Evolutionary conservation across 2,888 invertebrate genomes (phyloP).

Genomic region (Latheticus oryzae): DNA sequence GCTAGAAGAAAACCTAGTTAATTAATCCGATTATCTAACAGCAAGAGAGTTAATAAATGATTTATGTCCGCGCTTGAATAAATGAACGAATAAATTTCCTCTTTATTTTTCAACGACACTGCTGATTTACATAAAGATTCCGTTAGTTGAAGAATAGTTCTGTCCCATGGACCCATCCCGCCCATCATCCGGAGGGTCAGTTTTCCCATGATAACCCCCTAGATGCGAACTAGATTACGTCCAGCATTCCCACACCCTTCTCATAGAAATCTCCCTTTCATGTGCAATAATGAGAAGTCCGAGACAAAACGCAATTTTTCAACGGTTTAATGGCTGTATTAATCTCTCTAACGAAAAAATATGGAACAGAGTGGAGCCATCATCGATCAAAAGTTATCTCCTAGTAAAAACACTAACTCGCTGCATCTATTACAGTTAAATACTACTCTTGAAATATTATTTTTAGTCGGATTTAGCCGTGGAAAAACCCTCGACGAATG

Average conservation of each 20-base stretch:
- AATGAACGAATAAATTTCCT: constrained; percentile 9
- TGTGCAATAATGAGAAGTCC: constrained; percentile 23
- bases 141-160: not conserved
- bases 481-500: constrained; percentile 21
- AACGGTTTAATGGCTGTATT: constrained; percentile 30
- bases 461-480: constrained; percentile 16
- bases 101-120: constrained; percentile 10
- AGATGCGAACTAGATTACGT: constrained; percentile 1
- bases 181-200: not conserved
- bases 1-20: constrained; percentile 20
- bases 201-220: not conserved
- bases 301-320: constrained; percentile 24
- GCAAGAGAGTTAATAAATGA: constrained; percentile 24
- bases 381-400: constrained; percentile 35
- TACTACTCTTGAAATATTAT: constrained; percentile 18
- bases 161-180: constrained; percentile 1
- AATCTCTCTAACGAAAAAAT: constrained; percentile 29
- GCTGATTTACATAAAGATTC: no score
- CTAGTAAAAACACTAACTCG: constrained; percentile 28
- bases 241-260: constrained; percentile 24
- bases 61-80: constrained; percentile 16
- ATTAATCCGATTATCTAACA: constrained; percentile 30
- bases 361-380: constrained; percentile 18
- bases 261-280: constrained; percentile 7
- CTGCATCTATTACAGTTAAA: constrained; percentile 33